Evolutionary conservation across 2,113 vertebrate species (phyloP), one percentile per base, ranked within the genome.

Genomic region (Pomatostomus ruficeps): DNA sequence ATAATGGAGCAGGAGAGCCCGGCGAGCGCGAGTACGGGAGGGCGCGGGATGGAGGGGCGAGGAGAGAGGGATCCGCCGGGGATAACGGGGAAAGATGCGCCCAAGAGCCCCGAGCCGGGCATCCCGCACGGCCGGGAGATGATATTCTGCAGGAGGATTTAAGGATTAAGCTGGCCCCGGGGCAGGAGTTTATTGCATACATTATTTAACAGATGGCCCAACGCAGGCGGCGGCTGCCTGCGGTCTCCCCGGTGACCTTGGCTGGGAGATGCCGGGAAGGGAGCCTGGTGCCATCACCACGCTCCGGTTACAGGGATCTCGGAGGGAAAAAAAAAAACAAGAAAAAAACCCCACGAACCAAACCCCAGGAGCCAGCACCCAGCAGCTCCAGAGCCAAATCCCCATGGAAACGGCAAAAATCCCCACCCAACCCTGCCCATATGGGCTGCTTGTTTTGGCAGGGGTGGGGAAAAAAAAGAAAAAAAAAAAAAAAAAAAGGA

Each of bases 171-270:
- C 68, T 19, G 81, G 88, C 94, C 76, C 8, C 17, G 7, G 91
- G 92, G 92, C 84, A 93, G 80, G 90, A 96, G 68, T 86, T 95
- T 91, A 91, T 94, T 71, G 61, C 94, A 89, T 94, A 71, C 66
- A 93, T 95, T 96, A 96, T 96, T 96, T 95, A 96, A 91, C 95
- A 96, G 95, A 93, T 96, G 95, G 95, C 92, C 92, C 95, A n/a
- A 84, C 26, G 74, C 93, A 77, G 95, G 95, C 93, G 9, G 81
- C 57, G 59, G 52, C 94, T 91, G 94, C 89, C 80, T 26, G 2
- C 68, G 68, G 85, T 95, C 94, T 94, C 95, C 95, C 82, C 57
- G 35, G 95, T 95, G 95, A 96, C 95, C 95, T 96, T 96, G 94
- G 90, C 88, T 25, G 11, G 77, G 87, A 94, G 95, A 83, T 89